Evolutionary conservation across 1,140 invertebrate species (phyloP).

Genomic region (Heliconius eleuchia): DNA sequence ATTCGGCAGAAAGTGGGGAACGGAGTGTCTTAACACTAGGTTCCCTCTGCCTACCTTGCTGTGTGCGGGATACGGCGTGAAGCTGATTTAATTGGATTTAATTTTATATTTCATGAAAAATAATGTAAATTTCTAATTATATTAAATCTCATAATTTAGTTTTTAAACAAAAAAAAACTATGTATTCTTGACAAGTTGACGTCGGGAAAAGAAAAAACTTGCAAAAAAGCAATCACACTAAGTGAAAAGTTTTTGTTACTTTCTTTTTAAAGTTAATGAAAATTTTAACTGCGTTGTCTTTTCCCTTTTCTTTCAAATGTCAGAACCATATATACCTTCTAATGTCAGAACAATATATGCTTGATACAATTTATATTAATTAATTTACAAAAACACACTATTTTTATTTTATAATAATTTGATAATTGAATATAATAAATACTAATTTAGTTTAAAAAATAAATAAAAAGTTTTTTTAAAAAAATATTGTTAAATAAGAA

Average conservation of each 20-base stretch:
- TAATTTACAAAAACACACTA: neutral
- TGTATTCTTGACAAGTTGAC: neutral
- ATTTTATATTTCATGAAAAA: no score
- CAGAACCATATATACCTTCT: neutral
- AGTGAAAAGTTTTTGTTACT: conserved; percentile 4
- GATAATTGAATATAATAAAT: neutral
- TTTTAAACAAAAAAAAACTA: neutral
- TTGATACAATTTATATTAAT: neutral
- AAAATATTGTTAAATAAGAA: conserved; percentile 31
- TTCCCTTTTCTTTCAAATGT: neutral
- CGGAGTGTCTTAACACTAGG: no score
- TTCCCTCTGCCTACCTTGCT: no score
- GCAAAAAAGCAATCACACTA: neutral
- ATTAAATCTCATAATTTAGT: neutral
- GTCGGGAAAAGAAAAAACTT: neutral
- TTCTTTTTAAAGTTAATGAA: neutral
- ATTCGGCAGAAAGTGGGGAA: no score
- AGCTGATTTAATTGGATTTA: no score
- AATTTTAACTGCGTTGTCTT: neutral
- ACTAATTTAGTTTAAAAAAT: no score
- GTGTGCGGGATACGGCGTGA: no score
- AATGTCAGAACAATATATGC: neutral
- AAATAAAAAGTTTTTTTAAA: neutral
- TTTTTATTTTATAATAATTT: neutral
- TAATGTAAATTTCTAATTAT: neutral